Conservation (phyloP, 2,797 vertebrate genomes). For the Tenualosa ilisha region DNA sequence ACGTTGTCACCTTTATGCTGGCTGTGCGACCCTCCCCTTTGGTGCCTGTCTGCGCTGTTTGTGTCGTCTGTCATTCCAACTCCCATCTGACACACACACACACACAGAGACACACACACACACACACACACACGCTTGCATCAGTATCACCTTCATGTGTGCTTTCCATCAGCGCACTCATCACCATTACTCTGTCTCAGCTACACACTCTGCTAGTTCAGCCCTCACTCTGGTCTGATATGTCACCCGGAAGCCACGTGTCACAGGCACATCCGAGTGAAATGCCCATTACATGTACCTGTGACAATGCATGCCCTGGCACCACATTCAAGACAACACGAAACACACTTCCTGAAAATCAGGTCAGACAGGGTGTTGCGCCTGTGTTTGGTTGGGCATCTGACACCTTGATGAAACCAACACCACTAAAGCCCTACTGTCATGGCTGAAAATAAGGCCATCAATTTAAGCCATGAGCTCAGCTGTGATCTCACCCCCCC, state of each 20-base stretch:
- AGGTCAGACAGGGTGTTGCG: neutral
- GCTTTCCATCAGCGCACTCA: conserved; percentile 42
- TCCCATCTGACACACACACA: conserved; percentile 27
- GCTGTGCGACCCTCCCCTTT: conserved; percentile 63
- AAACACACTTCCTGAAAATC: neutral
- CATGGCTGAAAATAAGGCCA: neutral
- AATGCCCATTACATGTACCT: neutral
- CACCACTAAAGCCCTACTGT: neutral
- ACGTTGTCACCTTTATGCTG: conserved; percentile 59
- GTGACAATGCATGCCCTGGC: neutral
- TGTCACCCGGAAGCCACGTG: neutral
- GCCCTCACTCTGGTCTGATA: neutral
- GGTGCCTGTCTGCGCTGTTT: conserved; percentile 59
- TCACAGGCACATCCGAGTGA: neutral
- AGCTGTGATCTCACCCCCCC: conserved; percentile 9
- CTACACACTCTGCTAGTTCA: conserved; percentile 24
- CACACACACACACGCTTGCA: conserved; percentile 25
- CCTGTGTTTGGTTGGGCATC: neutral
- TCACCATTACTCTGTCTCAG: conserved; percentile 38
- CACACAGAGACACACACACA: conserved; percentile 10
- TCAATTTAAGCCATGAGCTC: neutral
- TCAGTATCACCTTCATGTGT: too few relatives aligned
- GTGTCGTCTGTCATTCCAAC: conserved; percentile 50
- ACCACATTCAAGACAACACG: neutral
- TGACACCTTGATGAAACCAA: neutral